These are phyloP conservation scores for Drosophila malerkotliana DNA, from an alignment of 1,140 invertebrate genomes.

Conservation along the genomic window DNA sequence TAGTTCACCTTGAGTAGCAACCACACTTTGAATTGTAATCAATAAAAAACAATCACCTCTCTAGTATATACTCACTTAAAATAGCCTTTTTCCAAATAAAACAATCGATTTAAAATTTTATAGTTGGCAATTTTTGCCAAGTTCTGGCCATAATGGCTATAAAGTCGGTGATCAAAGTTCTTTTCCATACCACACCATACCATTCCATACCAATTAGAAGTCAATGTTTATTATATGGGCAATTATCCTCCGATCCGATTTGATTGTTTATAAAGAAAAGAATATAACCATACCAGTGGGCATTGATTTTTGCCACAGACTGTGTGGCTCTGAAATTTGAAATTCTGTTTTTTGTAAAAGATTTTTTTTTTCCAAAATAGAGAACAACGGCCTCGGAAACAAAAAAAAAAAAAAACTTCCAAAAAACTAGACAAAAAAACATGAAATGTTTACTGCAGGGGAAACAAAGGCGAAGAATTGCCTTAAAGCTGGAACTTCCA, in stretches of 20 bases:
- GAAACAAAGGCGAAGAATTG: conserved; percentile 75
- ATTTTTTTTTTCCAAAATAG: conserved; percentile 60
- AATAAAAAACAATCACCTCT: background rate
- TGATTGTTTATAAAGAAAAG: conserved; percentile 21
- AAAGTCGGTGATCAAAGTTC: conserved; percentile 37
- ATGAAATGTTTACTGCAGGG: conserved; percentile 47
- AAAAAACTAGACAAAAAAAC: background rate
- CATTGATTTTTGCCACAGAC: conserved; percentile 26
- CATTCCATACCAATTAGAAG: background rate
- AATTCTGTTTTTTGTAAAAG: conserved; percentile 47
- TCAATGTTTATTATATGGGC: conserved; percentile 41
- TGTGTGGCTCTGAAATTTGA: conserved; percentile 26
- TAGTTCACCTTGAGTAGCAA: background rate
- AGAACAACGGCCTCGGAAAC: conserved; percentile 40
- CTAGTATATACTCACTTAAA: background rate
- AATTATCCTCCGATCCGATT: conserved; percentile 19
- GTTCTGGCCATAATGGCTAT: conserved; percentile 3
- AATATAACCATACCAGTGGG: conserved; percentile 9
- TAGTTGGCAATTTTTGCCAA: background rate
- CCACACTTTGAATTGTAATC: background rate
- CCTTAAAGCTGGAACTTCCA: conserved; percentile 53
- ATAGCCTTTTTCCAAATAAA: background rate
- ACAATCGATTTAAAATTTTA: conserved; percentile 6
- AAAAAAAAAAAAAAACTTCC: background rate
- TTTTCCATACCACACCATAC: background rate